These are phyloP conservation scores for Lynx canadensis DNA, from an alignment of 2,113 vertebrate genomes.

Conservation along the genomic window DNA sequence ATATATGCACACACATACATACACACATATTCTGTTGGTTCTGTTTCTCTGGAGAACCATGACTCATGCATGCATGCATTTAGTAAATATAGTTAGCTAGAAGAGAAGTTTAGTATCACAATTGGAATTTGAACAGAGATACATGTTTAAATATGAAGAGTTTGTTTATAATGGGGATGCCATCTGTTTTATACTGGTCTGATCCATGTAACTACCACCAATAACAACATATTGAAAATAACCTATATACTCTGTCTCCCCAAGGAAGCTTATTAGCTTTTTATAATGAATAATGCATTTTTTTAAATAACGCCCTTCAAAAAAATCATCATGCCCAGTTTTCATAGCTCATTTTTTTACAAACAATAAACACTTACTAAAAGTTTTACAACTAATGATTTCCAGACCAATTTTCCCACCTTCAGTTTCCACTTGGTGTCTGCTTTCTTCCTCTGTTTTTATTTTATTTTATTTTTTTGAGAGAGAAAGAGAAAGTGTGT, in stretches of 20 bases:
- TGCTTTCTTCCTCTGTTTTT: background rate
- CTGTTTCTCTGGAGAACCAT: background rate
- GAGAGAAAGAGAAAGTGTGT: too few relatives aligned
- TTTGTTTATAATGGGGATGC: background rate
- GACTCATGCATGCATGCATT: background rate
- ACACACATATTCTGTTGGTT: background rate
- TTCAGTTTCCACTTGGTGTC: background rate
- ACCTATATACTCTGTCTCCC: background rate
- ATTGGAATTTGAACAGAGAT: background rate
- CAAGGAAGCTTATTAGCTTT: background rate
- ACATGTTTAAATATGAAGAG: background rate
- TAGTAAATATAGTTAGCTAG: background rate
- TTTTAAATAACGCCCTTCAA: too few relatives aligned
- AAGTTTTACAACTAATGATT: background rate
- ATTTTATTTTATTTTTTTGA: too few relatives aligned
- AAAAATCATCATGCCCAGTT: background rate
- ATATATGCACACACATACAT: too few relatives aligned
- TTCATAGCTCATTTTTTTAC: background rate
- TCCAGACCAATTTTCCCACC: background rate
- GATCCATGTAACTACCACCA: background rate
- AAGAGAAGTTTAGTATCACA: background rate
- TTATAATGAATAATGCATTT: background rate
- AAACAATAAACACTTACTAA: background rate
- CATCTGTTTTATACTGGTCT: background rate
- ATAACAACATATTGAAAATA: background rate